A percentile compares a stretch with the other conserved stretches of the same genome.
Evolutionary conservation across 2,797 vertebrate genomes (phyloP).

Genomic region (Tragopan temminckii): DNA sequence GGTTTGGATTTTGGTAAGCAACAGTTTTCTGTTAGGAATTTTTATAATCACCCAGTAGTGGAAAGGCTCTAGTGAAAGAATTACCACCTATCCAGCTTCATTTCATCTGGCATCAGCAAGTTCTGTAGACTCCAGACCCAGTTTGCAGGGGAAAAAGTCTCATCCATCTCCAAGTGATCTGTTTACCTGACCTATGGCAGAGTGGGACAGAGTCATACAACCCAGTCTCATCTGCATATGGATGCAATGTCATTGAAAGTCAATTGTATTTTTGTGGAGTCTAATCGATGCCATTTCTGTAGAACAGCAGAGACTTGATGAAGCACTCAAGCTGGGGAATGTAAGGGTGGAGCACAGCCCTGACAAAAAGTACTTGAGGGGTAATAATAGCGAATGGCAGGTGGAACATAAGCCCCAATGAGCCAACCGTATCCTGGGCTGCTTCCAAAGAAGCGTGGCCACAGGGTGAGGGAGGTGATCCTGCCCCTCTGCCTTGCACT

Average conservation of each 20-base stretch:
- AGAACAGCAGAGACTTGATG: not conserved
- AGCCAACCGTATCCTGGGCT: too few relatives aligned
- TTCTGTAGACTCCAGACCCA: not conserved
- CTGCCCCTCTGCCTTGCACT: too few relatives aligned
- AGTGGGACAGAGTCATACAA: not conserved
- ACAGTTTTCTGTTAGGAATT: not conserved
- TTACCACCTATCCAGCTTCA: not conserved
- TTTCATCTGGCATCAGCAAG: not conserved
- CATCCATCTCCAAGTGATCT: not conserved
- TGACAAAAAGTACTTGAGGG: too few relatives aligned
- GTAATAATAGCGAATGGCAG: too few relatives aligned
- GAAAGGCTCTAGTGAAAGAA: rapidly evolving
- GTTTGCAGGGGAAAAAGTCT: not conserved
- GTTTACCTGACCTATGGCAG: not conserved
- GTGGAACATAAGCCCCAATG: too few relatives aligned
- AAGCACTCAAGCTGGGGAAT: not conserved
- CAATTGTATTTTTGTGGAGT: not conserved
- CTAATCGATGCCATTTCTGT: not conserved
- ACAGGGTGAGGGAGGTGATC: too few relatives aligned
- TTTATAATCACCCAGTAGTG: not conserved
- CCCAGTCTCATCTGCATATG: not conserved
- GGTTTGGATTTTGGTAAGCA: not conserved
- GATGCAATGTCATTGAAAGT: rapidly evolving
- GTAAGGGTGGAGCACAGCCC: too few relatives aligned
- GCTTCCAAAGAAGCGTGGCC: too few relatives aligned